Conservation (phyloP, 2,797 vertebrate species). For the Gouania willdenowi region DNA sequence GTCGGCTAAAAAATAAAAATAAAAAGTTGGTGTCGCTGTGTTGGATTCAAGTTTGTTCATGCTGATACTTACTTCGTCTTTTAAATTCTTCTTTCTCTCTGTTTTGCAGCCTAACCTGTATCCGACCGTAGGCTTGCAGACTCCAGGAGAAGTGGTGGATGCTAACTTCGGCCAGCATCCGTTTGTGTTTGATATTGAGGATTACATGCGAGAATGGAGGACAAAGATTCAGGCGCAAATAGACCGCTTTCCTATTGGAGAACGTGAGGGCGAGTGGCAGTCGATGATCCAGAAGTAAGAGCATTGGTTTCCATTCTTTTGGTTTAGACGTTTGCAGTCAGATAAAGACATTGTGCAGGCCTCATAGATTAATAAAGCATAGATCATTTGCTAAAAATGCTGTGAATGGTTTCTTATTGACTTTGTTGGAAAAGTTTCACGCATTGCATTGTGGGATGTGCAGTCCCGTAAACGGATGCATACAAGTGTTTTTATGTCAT, state of each 20-base stretch:
- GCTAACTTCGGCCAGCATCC: conserved; percentile 97
- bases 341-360: too few relatives aligned
- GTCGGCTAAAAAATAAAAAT: neutral
- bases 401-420: too few relatives aligned
- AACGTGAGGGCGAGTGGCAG: conserved; percentile 95
- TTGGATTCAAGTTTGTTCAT: conserved; percentile 14
- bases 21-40: too few relatives aligned
- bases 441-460: too few relatives aligned
- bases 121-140: conserved; percentile 96
- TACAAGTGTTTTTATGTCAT: neutral
- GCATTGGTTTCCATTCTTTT: too few relatives aligned
- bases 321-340: too few relatives aligned
- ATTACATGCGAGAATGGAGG: conserved; percentile 98
- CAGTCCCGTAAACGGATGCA: too few relatives aligned
- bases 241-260: conserved; percentile 89
- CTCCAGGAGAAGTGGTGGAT: conserved; percentile 95
- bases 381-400: too few relatives aligned
- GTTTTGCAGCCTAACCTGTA: conserved; percentile 89
- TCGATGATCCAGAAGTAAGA: conserved; percentile 97
- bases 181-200: conserved; percentile 96
- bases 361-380: too few relatives aligned
- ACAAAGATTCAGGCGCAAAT: conserved; percentile 95
- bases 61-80: neutral
- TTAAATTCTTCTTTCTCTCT: neutral
- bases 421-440: too few relatives aligned